Base-by-base conservation (phyloP, 2,888 invertebrate species). In the Chymomyza amoena region DNA sequence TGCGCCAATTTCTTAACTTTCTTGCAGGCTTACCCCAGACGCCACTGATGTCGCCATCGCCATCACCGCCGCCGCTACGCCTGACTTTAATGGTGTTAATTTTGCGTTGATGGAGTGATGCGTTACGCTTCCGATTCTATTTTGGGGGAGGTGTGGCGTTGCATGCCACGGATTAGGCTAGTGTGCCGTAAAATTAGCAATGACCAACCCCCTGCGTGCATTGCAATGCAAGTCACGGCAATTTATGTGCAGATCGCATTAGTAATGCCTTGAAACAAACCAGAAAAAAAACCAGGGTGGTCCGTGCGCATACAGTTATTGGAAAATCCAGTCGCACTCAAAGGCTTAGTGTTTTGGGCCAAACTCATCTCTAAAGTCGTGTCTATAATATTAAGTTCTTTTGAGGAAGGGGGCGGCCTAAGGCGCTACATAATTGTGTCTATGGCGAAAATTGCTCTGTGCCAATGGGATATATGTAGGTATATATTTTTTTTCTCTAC, bases 61-160 rank as follows among this genome's bases (percentile, higher is more conserved):
- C 32, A 4, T 4, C 68, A 69, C 76, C 73, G 67, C 76, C 78
- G 13, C 13, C 13, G 13, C 66, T 65, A 74, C 80, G 78, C 78
- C 78, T 74, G 78, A 80, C 66, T 84, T 84, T 82, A 75, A 85
- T 83, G 85, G 82, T 85, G 85, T 83, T 83, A 83, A 85, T 83
- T 85, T 83, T 81, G 82, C 85, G 83, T 85, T 82, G 82, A 82
- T 82, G 85, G 85, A 80, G 78, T 81, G 76, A 75, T 82, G 80
- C 39, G 72, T 69, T 69, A 73, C 67, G 67, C 36, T 66, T 61
- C 45, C 39, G 10, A 45, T 45, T 45, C 39, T 13, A 45, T 13
- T 1, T 6, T 13, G 51, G 51, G 51, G 51, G 13, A 16, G 51
- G 15, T 54, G 16, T 13, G 18, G 54, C 7, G 20, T 28, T 57